These are phyloP conservation scores for Oceanodroma tethys DNA, from an alignment of 2,113 vertebrate genomes.

Conservation along the genomic window DNA sequence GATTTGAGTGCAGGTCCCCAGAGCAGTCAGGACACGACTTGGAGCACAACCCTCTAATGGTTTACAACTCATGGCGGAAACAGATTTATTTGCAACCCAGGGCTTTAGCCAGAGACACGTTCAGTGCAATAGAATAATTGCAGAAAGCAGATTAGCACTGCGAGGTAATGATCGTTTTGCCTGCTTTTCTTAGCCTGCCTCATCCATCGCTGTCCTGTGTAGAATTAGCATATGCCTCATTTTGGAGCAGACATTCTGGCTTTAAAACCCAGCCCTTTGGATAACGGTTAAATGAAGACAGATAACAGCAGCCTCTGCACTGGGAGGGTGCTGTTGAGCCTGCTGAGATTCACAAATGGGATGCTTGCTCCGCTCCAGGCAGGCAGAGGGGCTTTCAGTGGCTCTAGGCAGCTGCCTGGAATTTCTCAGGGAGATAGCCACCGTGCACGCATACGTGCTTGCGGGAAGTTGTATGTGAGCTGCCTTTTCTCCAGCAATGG, in stretches of 20 bases:
- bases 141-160: not conserved
- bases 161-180: not conserved
- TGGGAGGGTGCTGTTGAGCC: not conserved
- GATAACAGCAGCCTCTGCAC: not conserved
- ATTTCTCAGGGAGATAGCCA: not conserved
- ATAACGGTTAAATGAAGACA: not conserved
- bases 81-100: not conserved
- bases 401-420: not conserved
- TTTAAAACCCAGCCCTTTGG: not conserved
- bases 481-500: not conserved
- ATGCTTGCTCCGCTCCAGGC: not conserved
- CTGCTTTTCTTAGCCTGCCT: slow-evolving; percentile 23
- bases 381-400: not conserved
- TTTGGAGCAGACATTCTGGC: not conserved
- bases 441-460: accelerated
- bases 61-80: not conserved
- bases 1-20: not conserved
- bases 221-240: slow-evolving; percentile 1
- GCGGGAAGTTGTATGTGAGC: not conserved
- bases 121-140: not conserved
- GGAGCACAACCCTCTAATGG: not conserved
- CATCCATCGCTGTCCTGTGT: not conserved
- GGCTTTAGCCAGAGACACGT: not conserved
- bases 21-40: not conserved
- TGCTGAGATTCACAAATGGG: not conserved